These are phyloP conservation scores for Clostera curtula DNA, from an alignment of 2,888 invertebrate species.

Conservation along the genomic window DNA sequence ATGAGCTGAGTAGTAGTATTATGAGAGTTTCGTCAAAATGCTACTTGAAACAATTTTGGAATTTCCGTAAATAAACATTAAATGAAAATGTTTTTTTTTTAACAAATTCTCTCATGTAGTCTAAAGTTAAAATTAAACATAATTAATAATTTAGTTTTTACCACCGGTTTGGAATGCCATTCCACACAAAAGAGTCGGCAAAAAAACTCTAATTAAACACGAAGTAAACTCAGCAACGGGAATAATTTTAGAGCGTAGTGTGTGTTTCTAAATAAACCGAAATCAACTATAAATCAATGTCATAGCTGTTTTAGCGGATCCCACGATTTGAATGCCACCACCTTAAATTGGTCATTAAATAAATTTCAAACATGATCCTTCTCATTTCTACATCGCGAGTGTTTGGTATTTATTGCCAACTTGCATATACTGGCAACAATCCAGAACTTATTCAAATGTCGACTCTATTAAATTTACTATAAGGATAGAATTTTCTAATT, in stretches of 20 bases:
- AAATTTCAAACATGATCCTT: conserved; percentile 36
- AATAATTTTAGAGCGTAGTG: conserved; percentile 16
- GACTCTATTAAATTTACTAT: not conserved
- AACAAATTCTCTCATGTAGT: too few species aligned
- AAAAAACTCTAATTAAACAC: too few species aligned
- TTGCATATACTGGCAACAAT: not conserved
- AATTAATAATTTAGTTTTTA: too few species aligned
- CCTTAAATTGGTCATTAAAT: conserved; percentile 35
- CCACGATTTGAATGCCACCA: conserved; percentile 21
- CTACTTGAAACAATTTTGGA: too few species aligned
- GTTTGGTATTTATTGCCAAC: conserved; percentile 22
- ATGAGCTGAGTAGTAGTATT: too few species aligned
- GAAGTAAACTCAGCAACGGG: too few species aligned
- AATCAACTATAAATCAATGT: conserved; percentile 29
- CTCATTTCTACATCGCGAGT: conserved; percentile 31
- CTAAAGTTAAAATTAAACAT: too few species aligned
- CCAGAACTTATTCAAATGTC: conserved; percentile 3
- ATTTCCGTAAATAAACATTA: too few species aligned
- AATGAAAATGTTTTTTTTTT: too few species aligned
- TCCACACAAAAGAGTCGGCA: too few species aligned
- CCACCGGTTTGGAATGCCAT: too few species aligned
- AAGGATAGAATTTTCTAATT: not conserved
- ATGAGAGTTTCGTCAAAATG: too few species aligned
- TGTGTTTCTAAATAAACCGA: conserved; percentile 26
- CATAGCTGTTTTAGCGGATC: conserved; percentile 25